These are phyloP conservation scores for Cylloceria caligata DNA, from an alignment of 2,888 invertebrate genomes.

Conservation along the genomic window DNA sequence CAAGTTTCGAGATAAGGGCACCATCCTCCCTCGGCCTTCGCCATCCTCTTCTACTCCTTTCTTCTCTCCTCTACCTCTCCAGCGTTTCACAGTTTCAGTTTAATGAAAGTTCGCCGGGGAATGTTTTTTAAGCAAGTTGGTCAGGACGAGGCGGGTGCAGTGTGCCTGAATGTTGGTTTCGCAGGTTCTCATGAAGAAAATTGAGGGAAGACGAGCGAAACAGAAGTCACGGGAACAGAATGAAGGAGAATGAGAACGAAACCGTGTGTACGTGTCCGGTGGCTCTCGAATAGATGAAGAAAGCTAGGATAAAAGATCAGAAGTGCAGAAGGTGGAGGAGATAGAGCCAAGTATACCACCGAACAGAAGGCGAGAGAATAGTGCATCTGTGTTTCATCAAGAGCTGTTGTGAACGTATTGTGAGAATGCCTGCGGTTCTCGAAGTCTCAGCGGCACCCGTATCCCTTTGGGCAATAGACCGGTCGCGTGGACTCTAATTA, in stretches of 20 bases:
- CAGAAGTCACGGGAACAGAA: constrained; percentile 33
- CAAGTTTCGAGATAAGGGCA: constrained; percentile 78
- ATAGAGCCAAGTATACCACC: constrained; percentile 2
- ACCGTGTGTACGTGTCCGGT: constrained; percentile 48
- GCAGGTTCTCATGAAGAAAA: constrained; percentile 38
- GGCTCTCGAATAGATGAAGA: constrained; percentile 36
- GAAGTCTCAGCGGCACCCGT: constrained; percentile 21
- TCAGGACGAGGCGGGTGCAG: constrained; percentile 24
- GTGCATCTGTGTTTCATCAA: constrained; percentile 26
- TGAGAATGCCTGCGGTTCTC: constrained; percentile 51
- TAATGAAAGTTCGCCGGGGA: constrained; percentile 76
- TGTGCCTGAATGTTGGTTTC: constrained; percentile 47
- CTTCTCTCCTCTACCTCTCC: constrained; percentile 28
- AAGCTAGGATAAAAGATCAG: constrained; percentile 28
- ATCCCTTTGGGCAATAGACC: constrained; percentile 36
- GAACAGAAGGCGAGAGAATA: constrained; percentile 19
- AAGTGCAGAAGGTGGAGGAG: neutral
- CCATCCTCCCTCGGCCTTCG: constrained; percentile 54
- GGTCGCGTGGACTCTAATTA: constrained; percentile 47
- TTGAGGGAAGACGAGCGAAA: constrained; percentile 28
- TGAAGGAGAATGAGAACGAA: constrained; percentile 45
- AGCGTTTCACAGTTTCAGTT: constrained; percentile 69
- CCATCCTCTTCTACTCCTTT: neutral
- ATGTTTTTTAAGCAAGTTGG: constrained; percentile 63
- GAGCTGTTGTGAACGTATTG: constrained; percentile 39